Conservation (phyloP, 1,140 invertebrate genomes). For the Lysiphlebus fabarum region DNA sequence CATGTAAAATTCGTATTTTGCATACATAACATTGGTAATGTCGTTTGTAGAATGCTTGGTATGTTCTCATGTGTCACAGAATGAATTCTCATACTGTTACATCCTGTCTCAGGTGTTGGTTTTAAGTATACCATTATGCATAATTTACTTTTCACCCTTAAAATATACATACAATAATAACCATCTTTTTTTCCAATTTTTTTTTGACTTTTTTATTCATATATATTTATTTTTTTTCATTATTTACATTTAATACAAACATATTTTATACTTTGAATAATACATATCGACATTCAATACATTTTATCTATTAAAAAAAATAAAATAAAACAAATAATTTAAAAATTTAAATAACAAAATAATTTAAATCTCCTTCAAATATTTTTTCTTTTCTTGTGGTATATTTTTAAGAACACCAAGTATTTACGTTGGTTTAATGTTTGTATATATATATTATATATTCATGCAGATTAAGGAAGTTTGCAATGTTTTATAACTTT, state of each 20-base stretch:
- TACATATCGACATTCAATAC: too few species aligned
- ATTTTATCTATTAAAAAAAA: too few species aligned
- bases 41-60: conserved; percentile 10
- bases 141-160: conserved; percentile 18
- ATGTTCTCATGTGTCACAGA: not conserved
- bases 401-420: conserved; percentile 13
- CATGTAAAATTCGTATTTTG: conserved; percentile 30
- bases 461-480: conserved; percentile 25
- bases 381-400: too few species aligned
- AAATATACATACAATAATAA: too few species aligned
- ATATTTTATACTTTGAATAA: too few species aligned
- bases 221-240: too few species aligned
- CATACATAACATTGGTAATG: conserved; percentile 35
- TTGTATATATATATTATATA: conserved; percentile 8
- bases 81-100: not conserved
- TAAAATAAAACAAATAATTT: too few species aligned
- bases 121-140: conserved; percentile 29
- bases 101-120: conserved; percentile 28
- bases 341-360: too few species aligned
- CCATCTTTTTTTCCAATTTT: too few species aligned
- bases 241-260: too few species aligned
- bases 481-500: conserved; percentile 19
- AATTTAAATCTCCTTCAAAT: too few species aligned
- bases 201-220: not conserved
- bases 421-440: conserved; percentile 4